Base-by-base conservation (phyloP, 2,888 invertebrate species). In the Dryadula phaetusa region DNA sequence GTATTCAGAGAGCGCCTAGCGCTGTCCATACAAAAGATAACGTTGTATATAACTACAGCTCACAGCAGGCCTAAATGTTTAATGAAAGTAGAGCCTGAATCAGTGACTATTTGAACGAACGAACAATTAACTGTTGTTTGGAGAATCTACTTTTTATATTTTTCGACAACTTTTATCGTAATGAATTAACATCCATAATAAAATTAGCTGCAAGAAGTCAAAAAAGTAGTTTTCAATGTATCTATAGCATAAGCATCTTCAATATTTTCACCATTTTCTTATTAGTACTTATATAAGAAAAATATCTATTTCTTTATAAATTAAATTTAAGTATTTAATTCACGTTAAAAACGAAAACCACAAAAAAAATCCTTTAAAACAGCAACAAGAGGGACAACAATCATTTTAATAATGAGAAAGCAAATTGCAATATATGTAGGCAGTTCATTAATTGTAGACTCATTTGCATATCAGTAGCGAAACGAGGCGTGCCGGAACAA, bases 1-100 rank as follows among this genome's bases (percentile, higher is more conserved):
- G 82, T 82, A 90, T 88, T 87, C 89, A 75, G 76, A 72, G 73
- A 75, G 74, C 74, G 72, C 72, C 78, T 76, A 76, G 75, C 75
- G 73, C 73, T 72, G 78, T 79, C 47, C 61, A 54, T 66, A 64
- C 52, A 49, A 54, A 60, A 66, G 69, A 74, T 72, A 76, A 78
- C 81, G 82, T 81, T 81, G 79, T 79, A 75, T 74, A 72, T 70
- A 76, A 77, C 75, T 77, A 74, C 76, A 78, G 76, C 60, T 53
- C 58, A 61, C 34, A 40, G 67, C 63, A 65, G 63, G 20, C 60
- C 53, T 70, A 34, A 68, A 68, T 70, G 49, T 70, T 66, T 44
- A 16, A 69, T 62, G 62, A 62, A 58, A 62, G n/a, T 47, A 32
- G 28, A 28, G 32, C 28, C 16, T 32, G 46, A 52, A 44, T 47